A percentile compares a stretch with the other conserved stretches of the same genome.
Conservation (phyloP, 2,113 vertebrate species). For the Crypturellus undulatus region DNA sequence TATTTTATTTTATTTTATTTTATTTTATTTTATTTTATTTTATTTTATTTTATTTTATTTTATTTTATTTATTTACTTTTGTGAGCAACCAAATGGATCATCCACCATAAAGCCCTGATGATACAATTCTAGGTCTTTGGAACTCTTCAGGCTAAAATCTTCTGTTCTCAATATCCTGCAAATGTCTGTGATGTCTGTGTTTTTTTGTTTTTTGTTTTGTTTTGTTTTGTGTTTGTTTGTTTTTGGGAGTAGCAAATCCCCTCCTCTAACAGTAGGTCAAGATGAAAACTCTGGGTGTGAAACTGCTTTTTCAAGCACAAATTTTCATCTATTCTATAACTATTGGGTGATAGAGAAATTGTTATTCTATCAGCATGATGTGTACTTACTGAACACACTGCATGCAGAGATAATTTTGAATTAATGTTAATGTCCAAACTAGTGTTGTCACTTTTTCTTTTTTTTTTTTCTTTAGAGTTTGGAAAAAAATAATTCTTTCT, state of each 20-base stretch:
- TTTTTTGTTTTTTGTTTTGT: background rate
- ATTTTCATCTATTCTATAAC: background rate
- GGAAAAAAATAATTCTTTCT: background rate
- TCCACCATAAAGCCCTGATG: background rate
- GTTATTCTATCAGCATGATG: background rate
- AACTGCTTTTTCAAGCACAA: background rate
- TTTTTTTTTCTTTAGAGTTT: background rate
- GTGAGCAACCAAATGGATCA: background rate
- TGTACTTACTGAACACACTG: background rate
- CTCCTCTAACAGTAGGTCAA: background rate
- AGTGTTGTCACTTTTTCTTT: background rate
- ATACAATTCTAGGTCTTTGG: background rate
- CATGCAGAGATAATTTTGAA: background rate
- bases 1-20: too few relatives aligned
- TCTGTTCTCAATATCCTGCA: background rate
- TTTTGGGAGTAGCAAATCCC: background rate
- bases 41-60: too few relatives aligned
- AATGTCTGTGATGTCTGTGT: constrained; percentile 15
- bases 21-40: too few relatives aligned
- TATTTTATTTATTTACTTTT: background rate
- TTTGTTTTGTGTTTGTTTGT: too few relatives aligned
- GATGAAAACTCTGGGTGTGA: background rate
- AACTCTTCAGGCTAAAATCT: background rate
- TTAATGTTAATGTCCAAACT: background rate
- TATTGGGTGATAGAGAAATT: background rate